Evolutionary conservation across 2,888 invertebrate genomes (phyloP), one percentile per base, ranked within the genome.

Genomic region (Aleiodes alternator): DNA sequence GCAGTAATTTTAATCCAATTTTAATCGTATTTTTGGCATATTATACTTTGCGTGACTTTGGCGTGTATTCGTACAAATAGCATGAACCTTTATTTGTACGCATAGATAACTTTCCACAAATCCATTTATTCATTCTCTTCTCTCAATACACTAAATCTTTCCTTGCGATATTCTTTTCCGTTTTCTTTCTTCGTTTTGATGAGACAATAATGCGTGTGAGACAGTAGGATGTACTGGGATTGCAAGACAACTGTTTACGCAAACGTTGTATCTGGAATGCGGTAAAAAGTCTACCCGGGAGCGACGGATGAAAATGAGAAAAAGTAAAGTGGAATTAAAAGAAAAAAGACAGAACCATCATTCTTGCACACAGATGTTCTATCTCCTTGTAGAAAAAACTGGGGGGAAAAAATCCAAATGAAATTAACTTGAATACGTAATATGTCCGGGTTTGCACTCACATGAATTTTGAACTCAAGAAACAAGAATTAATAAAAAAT

Each of bases 231-330:
- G 83, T 77, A 71, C 66, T 12, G 59, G 57, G 77, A 77, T 79
- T 75, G 72, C 77, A 70, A 75, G 79, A 84, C 83, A 84, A 85
- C 81, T 84, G 83, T 84, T 86, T 86, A 84, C 84, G 87, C 86
- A 85, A 87, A 86, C 85, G 85, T 81, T 80, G 79, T 82, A 82
- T 83, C 83, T 78, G 84, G 85, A 87, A 87, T 86, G 87, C 82
- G 82, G 83, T 84, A 87, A 84, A 85, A 88, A 87, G 48, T 55
- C 14, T 31, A 68, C 80, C 80, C 55, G 82, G 70, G 78, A 78
- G 76, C 77, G 81, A 81, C 76, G 73, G 78, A 69, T 64, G 73
- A 73, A 78, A 79, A 76, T 78, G 70, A 83, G 85, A 86, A 86
- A 83, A 57, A 68, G 68, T 56, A 71, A 50, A 59, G 64, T 64